Conservation (phyloP, 2,888 invertebrate genomes). For the Lathronympha strigana region DNA sequence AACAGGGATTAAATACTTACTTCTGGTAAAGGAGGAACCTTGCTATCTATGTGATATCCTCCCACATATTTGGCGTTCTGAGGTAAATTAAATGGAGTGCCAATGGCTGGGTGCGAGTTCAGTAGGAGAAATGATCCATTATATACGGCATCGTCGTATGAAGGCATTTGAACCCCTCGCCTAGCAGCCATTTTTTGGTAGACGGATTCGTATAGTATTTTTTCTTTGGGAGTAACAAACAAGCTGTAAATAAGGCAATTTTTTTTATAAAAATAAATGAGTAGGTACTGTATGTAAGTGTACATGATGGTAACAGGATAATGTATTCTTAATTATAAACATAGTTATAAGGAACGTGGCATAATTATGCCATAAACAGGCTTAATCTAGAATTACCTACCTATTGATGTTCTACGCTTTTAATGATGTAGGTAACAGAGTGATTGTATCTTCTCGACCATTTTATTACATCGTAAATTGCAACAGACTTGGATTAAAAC, state of each 20-base stretch:
- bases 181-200: conserved; percentile 56
- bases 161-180: conserved; percentile 57
- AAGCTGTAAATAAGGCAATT: conserved; percentile 53
- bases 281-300: too few species aligned
- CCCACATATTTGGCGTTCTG: conserved; percentile 46
- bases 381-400: too few species aligned
- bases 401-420: too few species aligned
- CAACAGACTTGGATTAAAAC: too few species aligned
- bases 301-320: too few species aligned
- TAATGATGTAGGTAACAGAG: too few species aligned
- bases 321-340: too few species aligned
- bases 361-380: too few species aligned
- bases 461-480: too few species aligned
- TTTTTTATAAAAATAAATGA: too few species aligned
- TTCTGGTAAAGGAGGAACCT: conserved; percentile 40
- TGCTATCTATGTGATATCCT: conserved; percentile 43
- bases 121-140: conserved; percentile 58
- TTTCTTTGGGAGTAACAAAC: conserved; percentile 53
- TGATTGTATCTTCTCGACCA: too few species aligned
- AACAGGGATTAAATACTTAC: conserved; percentile 41
- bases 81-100: conserved; percentile 56
- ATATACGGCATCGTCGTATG: conserved; percentile 58
- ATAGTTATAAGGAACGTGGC: too few species aligned
- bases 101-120: conserved; percentile 62
- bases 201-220: conserved; percentile 51